Percentiles rank a stretch among this genome's conserved stretches.
These are phyloP conservation scores for Indicator indicator DNA, from an alignment of 2,113 vertebrate genomes.

Conservation along the genomic window DNA sequence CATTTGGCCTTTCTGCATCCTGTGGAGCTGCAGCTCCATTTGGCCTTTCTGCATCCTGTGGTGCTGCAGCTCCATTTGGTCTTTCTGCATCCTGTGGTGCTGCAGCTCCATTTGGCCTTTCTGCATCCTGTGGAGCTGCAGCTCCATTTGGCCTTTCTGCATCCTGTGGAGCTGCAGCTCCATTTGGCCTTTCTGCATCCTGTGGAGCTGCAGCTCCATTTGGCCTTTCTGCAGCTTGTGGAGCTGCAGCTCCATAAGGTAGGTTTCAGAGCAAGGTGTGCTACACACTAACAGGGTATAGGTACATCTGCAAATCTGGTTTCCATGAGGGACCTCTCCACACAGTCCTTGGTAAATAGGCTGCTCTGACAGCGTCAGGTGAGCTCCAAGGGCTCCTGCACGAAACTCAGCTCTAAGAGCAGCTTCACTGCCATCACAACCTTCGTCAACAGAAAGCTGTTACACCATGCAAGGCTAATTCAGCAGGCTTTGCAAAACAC, in stretches of 20 bases:
- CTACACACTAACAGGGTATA: not conserved
- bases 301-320: not conserved
- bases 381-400: not conserved
- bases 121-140: too few species aligned
- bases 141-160: too few species aligned
- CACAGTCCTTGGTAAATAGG: not conserved
- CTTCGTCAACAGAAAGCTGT: not conserved
- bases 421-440: not conserved
- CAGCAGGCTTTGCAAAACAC: not conserved
- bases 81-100: not conserved
- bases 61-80: too few species aligned
- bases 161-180: too few species aligned
- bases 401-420: not conserved
- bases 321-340: not conserved
- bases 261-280: not conserved
- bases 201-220: too few species aligned
- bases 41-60: too few species aligned
- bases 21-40: too few species aligned
- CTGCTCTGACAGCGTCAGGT: not conserved
- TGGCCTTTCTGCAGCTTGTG: not conserved
- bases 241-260: not conserved
- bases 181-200: too few species aligned
- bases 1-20: not conserved
- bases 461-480: not conserved
- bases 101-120: not conserved